Evolutionary conservation across 2,888 invertebrate species (phyloP).

Genomic region (Plebejus melissa): DNA sequence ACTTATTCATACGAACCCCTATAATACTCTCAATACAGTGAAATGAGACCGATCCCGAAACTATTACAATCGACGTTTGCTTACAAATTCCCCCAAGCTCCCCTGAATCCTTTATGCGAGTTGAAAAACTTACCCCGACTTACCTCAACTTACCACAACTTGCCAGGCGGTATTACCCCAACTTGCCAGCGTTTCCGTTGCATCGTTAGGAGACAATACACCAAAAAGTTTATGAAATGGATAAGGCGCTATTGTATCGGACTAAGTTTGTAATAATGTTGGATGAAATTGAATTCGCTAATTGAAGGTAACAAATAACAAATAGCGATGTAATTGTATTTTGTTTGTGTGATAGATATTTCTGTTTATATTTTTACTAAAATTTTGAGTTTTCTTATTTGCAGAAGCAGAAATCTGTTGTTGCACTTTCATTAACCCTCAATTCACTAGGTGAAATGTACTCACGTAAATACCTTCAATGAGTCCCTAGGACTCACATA

Average conservation of each 20-base stretch:
- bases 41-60: constrained; percentile 15
- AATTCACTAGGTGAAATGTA: too few relatives aligned
- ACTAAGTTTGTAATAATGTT: constrained; percentile 8
- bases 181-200: constrained; percentile 23
- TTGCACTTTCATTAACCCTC: too few relatives aligned
- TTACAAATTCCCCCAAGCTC: constrained; percentile 29
- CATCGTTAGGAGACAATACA: constrained; percentile 23
- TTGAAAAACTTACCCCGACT: constrained; percentile 30
- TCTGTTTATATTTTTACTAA: background rate
- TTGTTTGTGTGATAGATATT: background rate
- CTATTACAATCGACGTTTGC: constrained; percentile 29
- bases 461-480: too few relatives aligned
- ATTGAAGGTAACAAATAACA: background rate
- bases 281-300: background rate
- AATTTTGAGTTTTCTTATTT: background rate
- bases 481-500: too few relatives aligned
- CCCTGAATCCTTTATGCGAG: constrained; percentile 32
- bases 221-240: constrained; percentile 19
- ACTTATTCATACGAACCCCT: background rate
- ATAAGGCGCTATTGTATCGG: constrained; percentile 14
- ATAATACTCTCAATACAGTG: background rate
- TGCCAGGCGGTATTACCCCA: constrained; percentile 2
- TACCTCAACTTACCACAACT: constrained; percentile 16
- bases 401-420: background rate
- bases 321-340: background rate